Conservation (phyloP, 1,140 invertebrate genomes). For the Lasioglossum baleicum region DNA sequence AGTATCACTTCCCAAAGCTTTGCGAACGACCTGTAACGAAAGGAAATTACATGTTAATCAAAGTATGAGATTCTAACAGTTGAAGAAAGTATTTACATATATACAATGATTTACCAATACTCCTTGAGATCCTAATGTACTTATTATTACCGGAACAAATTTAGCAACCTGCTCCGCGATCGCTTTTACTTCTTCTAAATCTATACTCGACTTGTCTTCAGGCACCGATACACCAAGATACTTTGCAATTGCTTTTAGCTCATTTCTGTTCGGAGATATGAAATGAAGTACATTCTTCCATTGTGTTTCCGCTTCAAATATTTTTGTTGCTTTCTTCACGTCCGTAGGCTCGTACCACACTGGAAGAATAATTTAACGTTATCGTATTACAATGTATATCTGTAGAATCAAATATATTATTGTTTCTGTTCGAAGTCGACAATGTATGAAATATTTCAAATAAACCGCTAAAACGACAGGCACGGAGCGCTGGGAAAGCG, state of each 20-base stretch:
- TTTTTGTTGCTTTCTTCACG: constrained; percentile 79
- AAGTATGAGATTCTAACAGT: background rate
- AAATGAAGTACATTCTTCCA: constrained; percentile 78
- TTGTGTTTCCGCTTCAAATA: constrained; percentile 76
- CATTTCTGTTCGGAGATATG: constrained; percentile 83
- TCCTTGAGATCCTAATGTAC: constrained; percentile 75
- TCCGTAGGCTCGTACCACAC: constrained; percentile 86
- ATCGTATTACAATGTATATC: background rate
- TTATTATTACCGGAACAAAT: constrained; percentile 71
- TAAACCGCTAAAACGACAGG: background rate
- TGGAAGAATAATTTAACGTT: constrained; percentile 68
- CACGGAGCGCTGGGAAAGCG: background rate
- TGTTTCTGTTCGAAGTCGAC: background rate
- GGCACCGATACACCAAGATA: constrained; percentile 64
- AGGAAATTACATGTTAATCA: constrained; percentile 17
- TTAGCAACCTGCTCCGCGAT: constrained; percentile 67
- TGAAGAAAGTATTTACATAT: background rate
- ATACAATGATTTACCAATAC: constrained; percentile 68
- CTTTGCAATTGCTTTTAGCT: constrained; percentile 77
- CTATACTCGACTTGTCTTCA: constrained; percentile 38
- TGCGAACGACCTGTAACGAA: constrained; percentile 66
- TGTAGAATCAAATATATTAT: background rate
- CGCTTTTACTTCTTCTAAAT: constrained; percentile 53
- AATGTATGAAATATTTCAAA: constrained; percentile 3
- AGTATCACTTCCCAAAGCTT: constrained; percentile 54